Percentiles rank a stretch among this genome's conserved stretches.
These are phyloP conservation scores for Anser cygnoides DNA, from an alignment of 2,113 vertebrate species.

Conservation along the genomic window DNA sequence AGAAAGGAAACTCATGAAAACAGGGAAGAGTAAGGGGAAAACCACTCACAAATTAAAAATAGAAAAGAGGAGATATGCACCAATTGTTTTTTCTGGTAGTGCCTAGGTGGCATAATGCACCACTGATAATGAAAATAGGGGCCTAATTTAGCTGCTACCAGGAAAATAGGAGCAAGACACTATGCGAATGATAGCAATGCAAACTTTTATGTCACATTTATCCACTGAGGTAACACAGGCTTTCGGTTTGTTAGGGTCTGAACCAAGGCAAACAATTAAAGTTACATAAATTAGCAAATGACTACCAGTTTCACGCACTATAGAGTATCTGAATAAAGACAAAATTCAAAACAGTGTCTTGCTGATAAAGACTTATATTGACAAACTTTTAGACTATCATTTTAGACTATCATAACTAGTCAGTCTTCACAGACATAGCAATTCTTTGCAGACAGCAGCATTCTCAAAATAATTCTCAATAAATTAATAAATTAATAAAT, in stretches of 20 bases:
- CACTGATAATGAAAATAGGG: background rate
- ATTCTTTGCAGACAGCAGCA: background rate
- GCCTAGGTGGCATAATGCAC: background rate
- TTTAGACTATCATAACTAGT: background rate
- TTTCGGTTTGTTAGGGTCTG: background rate
- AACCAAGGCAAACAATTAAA: background rate
- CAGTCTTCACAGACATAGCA: background rate
- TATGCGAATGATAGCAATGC: background rate
- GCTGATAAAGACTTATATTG: background rate
- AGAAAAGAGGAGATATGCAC: background rate
- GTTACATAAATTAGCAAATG: background rate
- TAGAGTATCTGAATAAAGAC: accelerated
- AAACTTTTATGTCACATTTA: background rate
- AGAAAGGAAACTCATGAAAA: background rate
- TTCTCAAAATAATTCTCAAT: background rate
- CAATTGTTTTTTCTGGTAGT: background rate
- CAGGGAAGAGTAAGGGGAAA: background rate
- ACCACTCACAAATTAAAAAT: background rate
- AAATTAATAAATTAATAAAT: background rate
- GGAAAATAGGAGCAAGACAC: background rate
- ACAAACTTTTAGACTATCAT: background rate
- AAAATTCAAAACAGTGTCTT: background rate
- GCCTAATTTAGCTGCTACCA: background rate
- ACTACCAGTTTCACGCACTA: background rate
- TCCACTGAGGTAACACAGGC: background rate